Evolutionary conservation across 1,140 invertebrate species (phyloP), one percentile per base, ranked within the genome.

Genomic region (Drosophila auraria): DNA sequence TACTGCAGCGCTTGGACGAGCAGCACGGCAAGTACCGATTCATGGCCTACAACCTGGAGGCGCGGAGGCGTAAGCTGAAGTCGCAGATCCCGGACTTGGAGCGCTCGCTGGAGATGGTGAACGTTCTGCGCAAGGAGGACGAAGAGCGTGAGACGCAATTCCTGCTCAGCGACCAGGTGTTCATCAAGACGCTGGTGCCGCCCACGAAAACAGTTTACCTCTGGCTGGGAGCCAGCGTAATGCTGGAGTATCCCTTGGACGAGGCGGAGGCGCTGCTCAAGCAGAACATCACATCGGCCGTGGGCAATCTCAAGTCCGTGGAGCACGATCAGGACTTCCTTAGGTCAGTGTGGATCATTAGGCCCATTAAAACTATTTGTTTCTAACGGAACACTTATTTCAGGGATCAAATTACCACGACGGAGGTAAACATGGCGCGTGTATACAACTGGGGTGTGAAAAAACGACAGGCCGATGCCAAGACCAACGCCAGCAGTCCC

Each of bases 191-290:
- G 36, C 94, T 97, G 90, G 95, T 98, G 77, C 96, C 98, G 83
- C 98, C 98, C 8, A 98, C 98, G 23, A 96, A 99, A 81, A 98
- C 96, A 93, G 98, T 99, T 15, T 98, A 97, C 91, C 94, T 99
- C n/a, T 99, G 99, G 98, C 94, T 99, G 62, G 99, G 99, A 30
- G 99, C 99, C 25, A 99, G 99, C 95, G 98, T 99, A 0, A 99
- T 99, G 99, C 94, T 99, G 80, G 99, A 99, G 93, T 99, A 99
- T 94, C 96, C 96, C 12, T 93, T 99, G 69, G 96, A 98, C 75
- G 98, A 99, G 94, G 99, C 98, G 36, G 96, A 98, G 93, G 94
- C 95, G 68, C 94, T 99, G 40, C 94, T 99, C 20, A 95, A 95
- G 60, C 97, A 98, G 92, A 99, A 99, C 93, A 96, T 98, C 91